These are phyloP conservation scores for Siphamia tubifer DNA, from an alignment of 2,113 vertebrate genomes.

Conservation along the genomic window DNA sequence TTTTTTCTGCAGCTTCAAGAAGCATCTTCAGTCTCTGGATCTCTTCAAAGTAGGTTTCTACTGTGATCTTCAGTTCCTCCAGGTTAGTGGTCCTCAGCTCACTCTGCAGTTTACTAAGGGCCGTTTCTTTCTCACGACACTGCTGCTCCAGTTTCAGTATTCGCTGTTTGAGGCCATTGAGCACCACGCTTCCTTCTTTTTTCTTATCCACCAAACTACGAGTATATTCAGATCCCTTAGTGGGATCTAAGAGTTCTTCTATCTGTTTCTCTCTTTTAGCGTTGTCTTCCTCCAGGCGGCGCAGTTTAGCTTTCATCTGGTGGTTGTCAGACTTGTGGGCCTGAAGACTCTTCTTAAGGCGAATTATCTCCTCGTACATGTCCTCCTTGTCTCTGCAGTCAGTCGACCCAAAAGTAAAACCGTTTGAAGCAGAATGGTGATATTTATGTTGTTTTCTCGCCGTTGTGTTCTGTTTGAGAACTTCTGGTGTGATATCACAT, in stretches of 20 bases:
- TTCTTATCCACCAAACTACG: conserved; percentile 85
- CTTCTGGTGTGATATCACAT: conserved; percentile 72
- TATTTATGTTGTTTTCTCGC: conserved; percentile 80
- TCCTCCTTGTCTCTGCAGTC: conserved; percentile 90
- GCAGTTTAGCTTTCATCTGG: conserved; percentile 87
- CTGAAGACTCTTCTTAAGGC: conserved; percentile 91
- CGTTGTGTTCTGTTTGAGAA: conserved; percentile 83
- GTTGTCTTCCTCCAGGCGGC: conserved; percentile 89
- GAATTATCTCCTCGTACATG: conserved; percentile 94
- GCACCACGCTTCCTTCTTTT: conserved; percentile 81
- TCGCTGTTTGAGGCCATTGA: conserved; percentile 88
- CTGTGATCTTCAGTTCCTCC: conserved; percentile 88
- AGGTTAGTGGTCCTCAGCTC: conserved; percentile 85
- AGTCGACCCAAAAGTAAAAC: conserved; percentile 66
- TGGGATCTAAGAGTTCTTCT: conserved; percentile 87
- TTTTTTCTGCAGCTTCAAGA: conserved; percentile 84
- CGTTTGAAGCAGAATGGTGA: conserved; percentile 76
- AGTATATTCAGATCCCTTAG: conserved; percentile 84
- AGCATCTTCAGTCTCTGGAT: conserved; percentile 87
- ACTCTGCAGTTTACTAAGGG: conserved; percentile 87
- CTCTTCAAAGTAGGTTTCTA: conserved; percentile 91
- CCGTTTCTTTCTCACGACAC: conserved; percentile 88
- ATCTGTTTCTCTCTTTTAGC: conserved; percentile 90
- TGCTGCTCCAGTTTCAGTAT: conserved; percentile 90
- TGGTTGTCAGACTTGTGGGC: conserved; percentile 85